These are phyloP conservation scores for Eilema caniola DNA, from an alignment of 2,888 invertebrate species.

Conservation along the genomic window DNA sequence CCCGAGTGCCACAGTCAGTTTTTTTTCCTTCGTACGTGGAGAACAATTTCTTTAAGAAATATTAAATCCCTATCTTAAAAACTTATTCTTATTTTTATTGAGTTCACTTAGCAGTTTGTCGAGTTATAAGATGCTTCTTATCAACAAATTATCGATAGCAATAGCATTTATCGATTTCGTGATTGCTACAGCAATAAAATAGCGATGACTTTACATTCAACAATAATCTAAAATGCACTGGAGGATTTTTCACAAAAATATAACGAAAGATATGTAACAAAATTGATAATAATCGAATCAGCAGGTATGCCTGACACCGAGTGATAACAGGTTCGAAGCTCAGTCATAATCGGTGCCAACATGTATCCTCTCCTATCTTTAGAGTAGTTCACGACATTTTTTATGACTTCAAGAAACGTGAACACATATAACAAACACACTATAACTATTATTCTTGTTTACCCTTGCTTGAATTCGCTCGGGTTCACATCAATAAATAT, in stretches of 20 bases:
- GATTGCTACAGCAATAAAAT: too few species aligned
- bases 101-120: too few species aligned
- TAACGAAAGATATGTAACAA: background rate
- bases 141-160: too few species aligned
- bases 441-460: background rate
- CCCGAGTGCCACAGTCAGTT: too few species aligned
- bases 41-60: too few species aligned
- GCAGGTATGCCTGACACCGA: background rate
- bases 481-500: background rate
- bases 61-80: too few species aligned
- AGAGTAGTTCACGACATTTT: background rate
- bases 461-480: background rate
- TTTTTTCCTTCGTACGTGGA: too few species aligned
- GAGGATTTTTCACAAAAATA: background rate
- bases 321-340: background rate
- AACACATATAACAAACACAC: background rate
- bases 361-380: background rate
- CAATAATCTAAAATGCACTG: background rate
- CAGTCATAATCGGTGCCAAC: background rate
- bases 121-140: too few species aligned
- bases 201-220: background rate
- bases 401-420: background rate
- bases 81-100: too few species aligned
- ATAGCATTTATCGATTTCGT: too few species aligned
- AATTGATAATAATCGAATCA: background rate